Evolutionary conservation across 1,140 invertebrate species (phyloP).

Genomic region (Drosophila persimilis): DNA sequence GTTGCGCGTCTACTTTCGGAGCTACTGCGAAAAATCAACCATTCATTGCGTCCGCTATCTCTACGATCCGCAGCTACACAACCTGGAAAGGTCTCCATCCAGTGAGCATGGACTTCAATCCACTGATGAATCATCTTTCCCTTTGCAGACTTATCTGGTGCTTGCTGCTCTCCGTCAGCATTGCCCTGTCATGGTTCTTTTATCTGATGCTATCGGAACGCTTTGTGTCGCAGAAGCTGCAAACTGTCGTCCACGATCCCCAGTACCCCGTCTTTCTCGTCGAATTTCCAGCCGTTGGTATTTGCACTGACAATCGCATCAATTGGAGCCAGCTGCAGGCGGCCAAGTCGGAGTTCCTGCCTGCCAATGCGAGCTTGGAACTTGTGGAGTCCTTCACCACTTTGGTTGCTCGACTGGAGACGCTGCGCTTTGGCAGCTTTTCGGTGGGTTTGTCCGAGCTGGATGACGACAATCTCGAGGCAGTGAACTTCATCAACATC

Average conservation of each 20-base stretch:
- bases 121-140: no score
- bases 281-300: conserved; percentile 87
- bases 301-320: conserved; percentile 86
- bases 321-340: conserved; percentile 67
- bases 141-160: conserved; percentile 59
- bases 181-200: conserved; percentile 51
- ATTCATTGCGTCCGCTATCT: conserved; percentile 74
- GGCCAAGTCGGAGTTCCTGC: conserved; percentile 64
- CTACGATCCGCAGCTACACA: conserved; percentile 65
- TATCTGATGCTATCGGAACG: conserved; percentile 65
- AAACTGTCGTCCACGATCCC: conserved; percentile 86
- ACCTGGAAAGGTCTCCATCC: conserved; percentile 54
- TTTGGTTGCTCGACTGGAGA: conserved; percentile 54
- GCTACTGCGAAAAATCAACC: conserved; percentile 71
- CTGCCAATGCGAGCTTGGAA: conserved; percentile 47
- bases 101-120: neutral
- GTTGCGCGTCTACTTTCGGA: conserved; percentile 54
- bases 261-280: conserved; percentile 87
- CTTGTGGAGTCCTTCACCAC: conserved; percentile 39
- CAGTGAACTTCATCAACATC: conserved; percentile 54
- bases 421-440: conserved; percentile 56
- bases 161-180: conserved; percentile 51
- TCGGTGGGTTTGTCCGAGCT: conserved; percentile 33
- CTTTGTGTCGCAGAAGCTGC: conserved; percentile 63
- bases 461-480: conserved; percentile 65